phyloP scores from a whole-genome alignment of 2,113 vertebrate species.

The Pseudolaguvia tuberculata region DNA sequence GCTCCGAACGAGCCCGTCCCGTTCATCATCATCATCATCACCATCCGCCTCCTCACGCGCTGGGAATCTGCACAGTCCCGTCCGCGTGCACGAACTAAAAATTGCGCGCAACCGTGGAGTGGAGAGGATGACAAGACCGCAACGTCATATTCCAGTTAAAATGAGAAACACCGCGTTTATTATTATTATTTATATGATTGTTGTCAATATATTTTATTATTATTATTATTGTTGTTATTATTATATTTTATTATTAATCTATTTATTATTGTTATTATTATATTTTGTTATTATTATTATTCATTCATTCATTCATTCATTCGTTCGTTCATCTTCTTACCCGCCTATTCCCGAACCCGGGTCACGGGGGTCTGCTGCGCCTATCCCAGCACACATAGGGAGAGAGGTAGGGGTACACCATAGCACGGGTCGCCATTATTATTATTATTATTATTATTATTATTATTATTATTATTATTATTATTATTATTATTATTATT shows the following conservation, averaged over 20 bases:
- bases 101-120: not conserved
- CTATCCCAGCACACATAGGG: too few species aligned
- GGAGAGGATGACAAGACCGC: not conserved
- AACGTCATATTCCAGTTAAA: not conserved
- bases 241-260: not conserved
- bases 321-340: too few species aligned
- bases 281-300: not conserved
- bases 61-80: not conserved
- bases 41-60: not conserved
- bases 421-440: too few species aligned
- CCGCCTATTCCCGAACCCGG: too few species aligned
- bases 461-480: too few species aligned
- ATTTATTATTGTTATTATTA: not conserved
- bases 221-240: not conserved
- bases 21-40: conserved; percentile 63
- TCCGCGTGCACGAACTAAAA: conserved; percentile 2
- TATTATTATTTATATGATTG: not conserved
- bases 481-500: too few species aligned
- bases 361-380: too few species aligned
- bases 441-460: too few species aligned
- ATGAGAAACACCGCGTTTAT: not conserved
- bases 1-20: conserved; percentile 76
- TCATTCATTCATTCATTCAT: too few species aligned
- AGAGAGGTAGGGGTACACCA: too few species aligned
- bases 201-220: not conserved